Evolutionary conservation across 2,113 vertebrate species (phyloP), one percentile per base, ranked within the genome.

Genomic region (Donacobius atricapilla): DNA sequence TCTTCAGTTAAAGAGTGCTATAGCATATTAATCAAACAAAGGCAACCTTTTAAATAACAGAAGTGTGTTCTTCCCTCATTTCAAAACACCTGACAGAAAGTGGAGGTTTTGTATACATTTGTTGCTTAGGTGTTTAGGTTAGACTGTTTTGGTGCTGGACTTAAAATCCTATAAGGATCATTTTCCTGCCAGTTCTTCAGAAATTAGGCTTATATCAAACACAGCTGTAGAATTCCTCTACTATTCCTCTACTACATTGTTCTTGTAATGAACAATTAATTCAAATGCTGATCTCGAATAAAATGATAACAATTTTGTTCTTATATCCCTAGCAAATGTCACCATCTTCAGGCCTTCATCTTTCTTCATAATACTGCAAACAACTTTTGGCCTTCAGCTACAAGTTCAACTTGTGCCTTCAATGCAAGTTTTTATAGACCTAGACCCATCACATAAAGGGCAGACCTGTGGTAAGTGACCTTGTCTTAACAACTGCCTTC

Each of bases 401-500:
- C 92, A 97, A 54, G 58, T 99, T 58, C 99, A 99, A 94, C 97
- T 99, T 2, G 77, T 93, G 12, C 99, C 99, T 13, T 9, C 96
- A 53, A 99, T 99, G 99, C 99, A 99, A 94, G 89, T 98, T 80
- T 99, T 98, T 76, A 93, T 99, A 94, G 94, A 90, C 24, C 77
- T 98, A 73, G 61, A 96, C 4, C 83, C 97, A 0, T 53, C 61
- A 11, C 91, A 98, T 57, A 98, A 97, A 84, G 98, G 97, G 70
- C 97, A 86, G 83, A 99, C 98, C 13, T 98, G 98, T n/a, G 99
- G 99, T 99, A 94, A 96, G 98, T 58, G 50, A 78, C n/a, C 50
- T 72, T 86, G 57, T 37, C 3, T 0, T 35, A 87, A 56, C 28
- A n/a, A 54, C 31, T 68, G 56, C 56, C 16, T 42, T 69, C 37